A percentile compares a stretch with the other conserved stretches of the same genome.
phyloP scores from a whole-genome alignment of 2,113 vertebrate species.

The Apodemus sylvaticus region DNA sequence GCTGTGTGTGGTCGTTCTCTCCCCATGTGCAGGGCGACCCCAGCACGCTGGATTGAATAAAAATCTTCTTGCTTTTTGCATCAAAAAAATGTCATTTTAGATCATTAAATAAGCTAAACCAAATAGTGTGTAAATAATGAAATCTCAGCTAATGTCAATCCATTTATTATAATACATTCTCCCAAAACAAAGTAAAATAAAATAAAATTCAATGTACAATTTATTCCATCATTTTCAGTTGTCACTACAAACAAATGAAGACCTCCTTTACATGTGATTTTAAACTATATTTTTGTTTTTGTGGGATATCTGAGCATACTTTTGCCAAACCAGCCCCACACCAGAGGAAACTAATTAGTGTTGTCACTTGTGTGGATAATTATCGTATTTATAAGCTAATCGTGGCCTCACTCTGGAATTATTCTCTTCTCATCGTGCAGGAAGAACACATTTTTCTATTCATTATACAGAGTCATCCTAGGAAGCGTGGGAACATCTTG shows the following conservation, averaged over 20 bases:
- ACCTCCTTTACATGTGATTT: slow-evolving; percentile 42
- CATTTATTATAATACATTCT: neutral
- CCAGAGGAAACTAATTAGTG: slow-evolving; percentile 61
- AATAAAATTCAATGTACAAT: neutral
- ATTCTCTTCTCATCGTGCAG: slow-evolving; percentile 48
- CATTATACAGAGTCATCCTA: slow-evolving; percentile 31
- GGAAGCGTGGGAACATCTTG: slow-evolving; percentile 14
- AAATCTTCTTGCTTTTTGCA: no score
- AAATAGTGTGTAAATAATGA: neutral
- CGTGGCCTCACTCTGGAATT: slow-evolving; percentile 40
- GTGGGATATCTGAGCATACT: neutral
- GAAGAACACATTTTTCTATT: slow-evolving; percentile 52
- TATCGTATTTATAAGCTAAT: slow-evolving; percentile 63
- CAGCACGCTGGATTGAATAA: no score
- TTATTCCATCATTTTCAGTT: slow-evolving; percentile 27
- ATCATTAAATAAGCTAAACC: neutral
- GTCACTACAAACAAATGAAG: neutral
- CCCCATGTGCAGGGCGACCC: no score
- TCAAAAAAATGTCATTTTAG: neutral
- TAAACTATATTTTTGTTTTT: slow-evolving; percentile 17
- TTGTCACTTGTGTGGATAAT: slow-evolving; percentile 65
- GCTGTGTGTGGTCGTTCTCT: no score
- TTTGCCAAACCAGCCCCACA: slow-evolving; percentile 7
- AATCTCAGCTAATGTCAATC: neutral
- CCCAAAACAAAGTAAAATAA: neutral